These are phyloP conservation scores for Agelaius tricolor DNA, from an alignment of 2,113 vertebrate species.

Conservation along the genomic window DNA sequence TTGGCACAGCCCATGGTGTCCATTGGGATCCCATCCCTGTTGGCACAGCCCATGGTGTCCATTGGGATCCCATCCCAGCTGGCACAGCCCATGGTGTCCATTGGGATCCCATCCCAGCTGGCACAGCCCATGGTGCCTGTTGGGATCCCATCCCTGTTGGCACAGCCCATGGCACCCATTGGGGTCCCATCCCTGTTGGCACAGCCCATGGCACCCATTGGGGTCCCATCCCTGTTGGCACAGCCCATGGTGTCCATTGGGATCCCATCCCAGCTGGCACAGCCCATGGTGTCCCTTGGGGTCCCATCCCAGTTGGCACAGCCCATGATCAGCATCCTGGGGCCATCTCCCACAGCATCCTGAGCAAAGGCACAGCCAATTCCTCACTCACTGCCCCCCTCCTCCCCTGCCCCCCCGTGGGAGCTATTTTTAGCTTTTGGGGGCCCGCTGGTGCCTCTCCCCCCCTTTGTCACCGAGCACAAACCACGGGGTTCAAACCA, in stretches of 20 bases:
- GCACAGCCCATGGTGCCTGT: fast-evolving
- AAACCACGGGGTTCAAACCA: background rate
- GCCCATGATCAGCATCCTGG: fast-evolving
- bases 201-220: fast-evolving
- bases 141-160: background rate
- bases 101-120: fast-evolving
- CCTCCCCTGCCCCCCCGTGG: background rate
- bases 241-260: fast-evolving
- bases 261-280: background rate
- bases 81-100: too few relatives aligned
- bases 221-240: background rate
- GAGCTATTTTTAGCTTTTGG: background rate
- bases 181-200: fast-evolving
- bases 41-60: too few relatives aligned
- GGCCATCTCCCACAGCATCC: background rate
- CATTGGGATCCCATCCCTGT: fast-evolving
- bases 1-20: background rate
- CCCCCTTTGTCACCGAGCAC: background rate
- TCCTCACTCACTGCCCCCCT: fast-evolving
- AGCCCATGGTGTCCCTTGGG: fast-evolving
- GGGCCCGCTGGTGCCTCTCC: background rate
- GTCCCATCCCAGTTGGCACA: fast-evolving
- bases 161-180: background rate
- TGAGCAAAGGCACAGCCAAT: fast-evolving
- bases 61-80: fast-evolving